phyloP scores from a whole-genome alignment of 2,797 vertebrate species.

The Botia almorhae region DNA sequence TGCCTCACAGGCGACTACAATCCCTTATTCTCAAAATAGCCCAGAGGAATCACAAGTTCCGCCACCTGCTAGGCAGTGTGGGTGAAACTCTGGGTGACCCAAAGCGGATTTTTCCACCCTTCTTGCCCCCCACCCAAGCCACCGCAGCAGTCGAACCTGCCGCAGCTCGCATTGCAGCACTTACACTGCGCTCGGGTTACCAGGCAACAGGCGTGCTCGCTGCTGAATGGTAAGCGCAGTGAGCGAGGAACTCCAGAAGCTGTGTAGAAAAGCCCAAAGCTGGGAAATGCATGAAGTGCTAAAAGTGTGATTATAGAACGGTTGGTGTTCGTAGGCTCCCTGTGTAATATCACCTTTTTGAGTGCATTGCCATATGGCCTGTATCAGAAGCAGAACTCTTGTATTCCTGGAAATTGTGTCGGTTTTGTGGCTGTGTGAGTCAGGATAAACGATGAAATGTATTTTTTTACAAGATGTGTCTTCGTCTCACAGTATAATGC shows the following conservation, averaged over 20 bases:
- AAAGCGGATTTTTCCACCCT: constrained; percentile 16
- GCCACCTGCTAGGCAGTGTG: constrained; percentile 33
- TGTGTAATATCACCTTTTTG: constrained; percentile 40
- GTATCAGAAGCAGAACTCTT: neutral
- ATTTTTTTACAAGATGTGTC: neutral
- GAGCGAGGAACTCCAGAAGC: constrained; percentile 46
- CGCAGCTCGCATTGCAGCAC: constrained; percentile 63
- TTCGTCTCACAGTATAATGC: no score
- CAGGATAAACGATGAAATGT: neutral
- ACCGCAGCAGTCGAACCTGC: constrained; percentile 65
- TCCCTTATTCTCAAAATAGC: constrained; percentile 25
- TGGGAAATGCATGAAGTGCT: constrained; percentile 37
- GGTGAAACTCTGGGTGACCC: constrained; percentile 47
- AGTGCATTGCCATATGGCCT: constrained; percentile 39
- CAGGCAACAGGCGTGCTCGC: constrained; percentile 74
- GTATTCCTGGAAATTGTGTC: constrained; percentile 29
- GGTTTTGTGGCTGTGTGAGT: constrained; percentile 10
- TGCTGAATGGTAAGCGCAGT: constrained; percentile 63
- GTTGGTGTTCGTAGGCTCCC: constrained; percentile 33
- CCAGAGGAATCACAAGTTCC: constrained; percentile 36
- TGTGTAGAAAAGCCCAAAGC: constrained; percentile 47
- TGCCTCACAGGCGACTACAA: neutral
- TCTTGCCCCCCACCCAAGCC: constrained; percentile 47
- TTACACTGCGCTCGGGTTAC: constrained; percentile 72
- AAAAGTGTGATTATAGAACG: constrained; percentile 32